These are phyloP conservation scores for Drosophila nigrodunni DNA, from an alignment of 1,140 invertebrate species.

Conservation along the genomic window DNA sequence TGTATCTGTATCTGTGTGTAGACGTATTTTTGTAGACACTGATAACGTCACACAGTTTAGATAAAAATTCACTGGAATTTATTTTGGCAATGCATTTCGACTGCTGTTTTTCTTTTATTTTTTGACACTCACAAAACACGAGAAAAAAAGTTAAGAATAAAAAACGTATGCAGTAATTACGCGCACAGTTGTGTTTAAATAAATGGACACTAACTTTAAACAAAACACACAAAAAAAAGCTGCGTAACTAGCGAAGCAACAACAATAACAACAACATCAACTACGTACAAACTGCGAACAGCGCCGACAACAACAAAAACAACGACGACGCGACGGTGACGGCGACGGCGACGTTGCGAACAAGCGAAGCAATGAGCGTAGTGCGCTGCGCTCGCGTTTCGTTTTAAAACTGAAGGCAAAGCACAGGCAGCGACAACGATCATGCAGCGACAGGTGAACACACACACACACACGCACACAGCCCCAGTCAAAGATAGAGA, in stretches of 20 bases:
- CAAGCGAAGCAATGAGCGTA: slow-evolving; percentile 27
- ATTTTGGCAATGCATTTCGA: slow-evolving; percentile 9
- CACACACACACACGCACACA: slow-evolving; percentile 4
- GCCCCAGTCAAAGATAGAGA: neutral
- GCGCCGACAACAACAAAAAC: slow-evolving; percentile 16
- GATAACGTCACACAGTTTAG: slow-evolving; percentile 28
- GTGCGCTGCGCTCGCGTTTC: slow-evolving; percentile 51
- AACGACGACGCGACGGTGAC: slow-evolving; percentile 9
- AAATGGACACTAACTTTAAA: slow-evolving; percentile 45
- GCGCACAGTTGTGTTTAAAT: slow-evolving; percentile 45
- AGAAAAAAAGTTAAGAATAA: slow-evolving; percentile 10
- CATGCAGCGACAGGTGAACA: slow-evolving; percentile 46
- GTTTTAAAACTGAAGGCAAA: slow-evolving; percentile 50
- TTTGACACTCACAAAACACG: slow-evolving; percentile 11
- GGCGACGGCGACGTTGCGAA: slow-evolving; percentile 14
- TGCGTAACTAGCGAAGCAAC: slow-evolving; percentile 35
- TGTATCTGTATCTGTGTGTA: neutral
- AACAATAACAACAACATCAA: slow-evolving; percentile 19
- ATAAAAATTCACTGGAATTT: slow-evolving; percentile 20
- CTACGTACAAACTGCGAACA: slow-evolving; percentile 33
- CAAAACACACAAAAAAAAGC: slow-evolving; percentile 36
- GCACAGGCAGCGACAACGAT: slow-evolving; percentile 30
- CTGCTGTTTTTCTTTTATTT: neutral
- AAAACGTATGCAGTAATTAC: slow-evolving; percentile 13
- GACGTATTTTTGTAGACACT: neutral